phyloP scores from a whole-genome alignment of 2,113 vertebrate genomes.

The Platichthys flesus region DNA sequence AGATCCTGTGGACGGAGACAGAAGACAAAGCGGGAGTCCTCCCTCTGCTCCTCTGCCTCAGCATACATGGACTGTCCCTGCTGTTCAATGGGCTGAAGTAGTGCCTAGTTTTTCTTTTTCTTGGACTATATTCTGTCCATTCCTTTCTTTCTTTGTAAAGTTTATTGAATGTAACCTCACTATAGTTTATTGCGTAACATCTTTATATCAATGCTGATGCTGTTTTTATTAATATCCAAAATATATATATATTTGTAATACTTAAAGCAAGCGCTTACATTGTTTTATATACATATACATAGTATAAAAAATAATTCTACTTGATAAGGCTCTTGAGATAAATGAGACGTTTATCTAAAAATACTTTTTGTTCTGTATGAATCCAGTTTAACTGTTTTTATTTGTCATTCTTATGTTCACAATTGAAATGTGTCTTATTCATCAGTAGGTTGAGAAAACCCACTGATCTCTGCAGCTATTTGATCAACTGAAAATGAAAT shows the following conservation, averaged over 20 bases:
- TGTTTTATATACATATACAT: neutral
- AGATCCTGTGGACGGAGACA: constrained; percentile 72
- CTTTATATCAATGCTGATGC: neutral
- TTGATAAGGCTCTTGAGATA: neutral
- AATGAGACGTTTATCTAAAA: too few relatives aligned
- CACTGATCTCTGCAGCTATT: too few relatives aligned
- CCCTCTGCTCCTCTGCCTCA: constrained; percentile 82
- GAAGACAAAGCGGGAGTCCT: constrained; percentile 45
- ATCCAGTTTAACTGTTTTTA: neutral
- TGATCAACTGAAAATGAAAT: too few relatives aligned
- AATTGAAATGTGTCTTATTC: too few relatives aligned
- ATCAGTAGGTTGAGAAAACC: too few relatives aligned
- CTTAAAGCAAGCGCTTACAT: neutral
- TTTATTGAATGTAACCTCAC: neutral
- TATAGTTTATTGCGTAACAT: neutral
- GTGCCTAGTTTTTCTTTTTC: neutral
- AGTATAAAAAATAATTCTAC: constrained; percentile 5
- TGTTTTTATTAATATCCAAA: neutral
- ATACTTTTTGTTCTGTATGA: neutral
- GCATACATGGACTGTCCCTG: constrained; percentile 80
- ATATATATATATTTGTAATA: constrained; percentile 20
- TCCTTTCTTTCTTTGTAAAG: constrained; percentile 39
- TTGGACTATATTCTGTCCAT: neutral
- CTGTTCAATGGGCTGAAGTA: constrained; percentile 60
- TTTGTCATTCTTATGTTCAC: too few relatives aligned